These are phyloP conservation scores for Calcarius ornatus DNA, from an alignment of 2,113 vertebrate species.

Conservation along the genomic window DNA sequence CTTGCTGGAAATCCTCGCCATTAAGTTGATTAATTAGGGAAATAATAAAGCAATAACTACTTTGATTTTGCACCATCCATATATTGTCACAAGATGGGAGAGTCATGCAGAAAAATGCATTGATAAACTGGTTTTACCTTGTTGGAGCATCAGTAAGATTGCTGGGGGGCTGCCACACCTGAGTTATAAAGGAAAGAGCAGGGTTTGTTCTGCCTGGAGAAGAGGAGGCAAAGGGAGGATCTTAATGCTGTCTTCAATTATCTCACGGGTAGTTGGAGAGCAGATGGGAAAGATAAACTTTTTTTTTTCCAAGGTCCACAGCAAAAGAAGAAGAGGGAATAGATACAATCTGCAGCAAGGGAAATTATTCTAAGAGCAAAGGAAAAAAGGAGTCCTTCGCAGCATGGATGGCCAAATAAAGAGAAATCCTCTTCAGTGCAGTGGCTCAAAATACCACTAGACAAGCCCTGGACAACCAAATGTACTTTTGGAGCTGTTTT, in stretches of 20 bases:
- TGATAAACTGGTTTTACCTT: not conserved
- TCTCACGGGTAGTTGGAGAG: not conserved
- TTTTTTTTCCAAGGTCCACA: not conserved
- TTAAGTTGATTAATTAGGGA: not conserved
- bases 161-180: not conserved
- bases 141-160: not conserved
- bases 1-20: not conserved
- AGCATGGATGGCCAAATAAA: not conserved
- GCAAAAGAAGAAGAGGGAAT: not conserved
- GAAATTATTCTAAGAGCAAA: not conserved
- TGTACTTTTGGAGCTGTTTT: not conserved
- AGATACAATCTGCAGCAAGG: not conserved
- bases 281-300: not conserved
- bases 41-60: not conserved
- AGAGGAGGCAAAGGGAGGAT: not conserved
- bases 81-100: not conserved
- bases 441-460: not conserved
- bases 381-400: not conserved
- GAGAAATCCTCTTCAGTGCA: not conserved
- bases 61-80: not conserved
- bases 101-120: not conserved
- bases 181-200: not conserved
- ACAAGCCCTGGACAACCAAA: not conserved
- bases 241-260: not conserved
- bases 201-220: not conserved